Percentiles rank a stretch among this genome's conserved stretches.
Conservation (phyloP, 2,797 vertebrate genomes). For the Oophaga sylvatica region DNA sequence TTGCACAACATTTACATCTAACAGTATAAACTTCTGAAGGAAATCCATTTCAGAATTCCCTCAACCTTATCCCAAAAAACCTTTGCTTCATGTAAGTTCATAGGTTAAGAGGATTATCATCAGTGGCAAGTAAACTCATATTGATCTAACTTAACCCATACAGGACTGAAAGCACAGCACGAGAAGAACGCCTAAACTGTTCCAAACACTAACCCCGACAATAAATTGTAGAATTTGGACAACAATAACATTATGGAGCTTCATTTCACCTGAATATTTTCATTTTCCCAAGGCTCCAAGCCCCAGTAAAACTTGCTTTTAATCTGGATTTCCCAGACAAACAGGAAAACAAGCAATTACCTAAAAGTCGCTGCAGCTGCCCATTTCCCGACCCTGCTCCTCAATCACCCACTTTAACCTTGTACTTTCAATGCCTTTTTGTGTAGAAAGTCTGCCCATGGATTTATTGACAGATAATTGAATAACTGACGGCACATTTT, state of each 20-base stretch:
- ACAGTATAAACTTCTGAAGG: constrained; percentile 28
- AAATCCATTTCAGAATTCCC: constrained; percentile 38
- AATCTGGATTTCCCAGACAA: constrained; percentile 55
- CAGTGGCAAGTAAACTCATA: constrained; percentile 34
- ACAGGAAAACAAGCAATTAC: constrained; percentile 58
- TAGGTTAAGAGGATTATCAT: constrained; percentile 58
- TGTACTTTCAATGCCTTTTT: constrained; percentile 59
- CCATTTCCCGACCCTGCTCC: constrained; percentile 44
- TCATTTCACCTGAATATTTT: constrained; percentile 42
- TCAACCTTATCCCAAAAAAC: constrained; percentile 30
- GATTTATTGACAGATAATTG: constrained; percentile 62
- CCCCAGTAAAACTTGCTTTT: constrained; percentile 54
- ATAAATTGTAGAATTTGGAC: constrained; percentile 8
- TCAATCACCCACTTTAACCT: constrained; percentile 57
- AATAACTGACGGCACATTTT: constrained; percentile 57
- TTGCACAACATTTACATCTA: constrained; percentile 26
- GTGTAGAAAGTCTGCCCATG: constrained; percentile 56
- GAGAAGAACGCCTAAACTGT: neutral
- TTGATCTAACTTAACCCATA: constrained; percentile 45
- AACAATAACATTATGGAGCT: constrained; percentile 37
- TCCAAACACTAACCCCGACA: neutral
- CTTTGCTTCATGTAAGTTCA: constrained; percentile 40
- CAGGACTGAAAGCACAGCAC: neutral
- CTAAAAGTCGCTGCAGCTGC: constrained; percentile 54
- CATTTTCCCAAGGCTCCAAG: constrained; percentile 45